These are phyloP conservation scores for Pogonomyrmex barbatus DNA, from an alignment of 1,140 invertebrate species.

Conservation along the genomic window DNA sequence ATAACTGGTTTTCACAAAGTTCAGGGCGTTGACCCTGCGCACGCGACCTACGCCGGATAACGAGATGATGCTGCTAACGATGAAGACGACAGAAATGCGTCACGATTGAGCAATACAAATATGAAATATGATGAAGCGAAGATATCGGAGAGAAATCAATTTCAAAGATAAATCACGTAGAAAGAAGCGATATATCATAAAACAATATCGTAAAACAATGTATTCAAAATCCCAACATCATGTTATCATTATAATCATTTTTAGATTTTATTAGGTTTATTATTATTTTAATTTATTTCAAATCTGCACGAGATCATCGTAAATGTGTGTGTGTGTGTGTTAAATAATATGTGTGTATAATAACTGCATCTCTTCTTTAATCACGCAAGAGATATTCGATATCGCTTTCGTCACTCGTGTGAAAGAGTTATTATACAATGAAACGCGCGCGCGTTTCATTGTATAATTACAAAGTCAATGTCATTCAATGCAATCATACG, in stretches of 20 bases:
- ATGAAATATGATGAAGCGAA: conserved; percentile 1
- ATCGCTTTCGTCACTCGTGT: background rate
- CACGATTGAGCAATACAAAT: background rate
- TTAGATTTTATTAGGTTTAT: background rate
- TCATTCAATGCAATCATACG: background rate
- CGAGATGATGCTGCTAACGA: conserved; percentile 38
- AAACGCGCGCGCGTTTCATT: background rate
- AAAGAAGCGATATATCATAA: background rate
- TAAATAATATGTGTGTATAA: no score
- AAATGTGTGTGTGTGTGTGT: no score
- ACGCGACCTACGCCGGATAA: conserved; percentile 62
- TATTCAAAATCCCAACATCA: background rate
- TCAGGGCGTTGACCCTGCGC: conserved; percentile 73
- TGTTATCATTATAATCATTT: background rate
- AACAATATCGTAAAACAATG: background rate
- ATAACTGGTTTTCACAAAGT: conserved; percentile 78
- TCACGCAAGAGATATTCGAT: background rate
- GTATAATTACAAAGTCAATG: conserved; percentile 42
- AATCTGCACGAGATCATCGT: background rate
- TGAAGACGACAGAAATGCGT: conserved; percentile 57
- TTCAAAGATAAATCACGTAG: background rate
- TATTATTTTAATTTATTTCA: background rate
- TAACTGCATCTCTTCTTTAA: background rate
- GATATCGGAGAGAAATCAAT: background rate
- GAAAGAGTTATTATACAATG: conserved; percentile 5